Conservation (phyloP, 2,888 invertebrate species). For the Meghimatium bilineatum region DNA sequence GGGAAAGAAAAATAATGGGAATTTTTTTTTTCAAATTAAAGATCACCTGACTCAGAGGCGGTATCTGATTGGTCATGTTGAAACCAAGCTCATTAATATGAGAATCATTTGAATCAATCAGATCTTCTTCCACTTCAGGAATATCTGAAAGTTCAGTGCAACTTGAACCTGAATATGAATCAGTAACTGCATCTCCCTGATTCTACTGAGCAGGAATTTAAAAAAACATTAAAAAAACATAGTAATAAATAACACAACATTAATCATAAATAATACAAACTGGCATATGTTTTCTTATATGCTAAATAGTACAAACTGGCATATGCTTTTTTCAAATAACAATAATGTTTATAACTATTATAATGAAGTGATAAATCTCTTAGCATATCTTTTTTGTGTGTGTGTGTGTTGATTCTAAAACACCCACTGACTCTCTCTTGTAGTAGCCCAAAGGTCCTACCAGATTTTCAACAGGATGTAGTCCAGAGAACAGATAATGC, state of each 20-base stretch:
- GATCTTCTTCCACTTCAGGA: conserved; percentile 78
- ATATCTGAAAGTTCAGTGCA: conserved; percentile 78
- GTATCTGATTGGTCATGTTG: conserved; percentile 40
- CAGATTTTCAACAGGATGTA: too few relatives aligned
- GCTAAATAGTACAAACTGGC: too few relatives aligned
- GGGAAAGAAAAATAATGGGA: neutral
- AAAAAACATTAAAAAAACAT: neutral
- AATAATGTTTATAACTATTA: too few relatives aligned
- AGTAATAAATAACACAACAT: neutral
- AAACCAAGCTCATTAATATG: conserved; percentile 51
- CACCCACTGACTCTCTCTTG: too few relatives aligned
- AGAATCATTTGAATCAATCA: conserved; percentile 59
- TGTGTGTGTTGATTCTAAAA: too few relatives aligned
- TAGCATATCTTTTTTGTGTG: too few relatives aligned
- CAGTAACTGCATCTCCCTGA: conserved; percentile 44
- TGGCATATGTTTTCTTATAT: too few relatives aligned
- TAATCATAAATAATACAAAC: neutral
- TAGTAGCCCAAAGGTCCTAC: too few relatives aligned
- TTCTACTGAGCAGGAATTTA: conserved; percentile 16
- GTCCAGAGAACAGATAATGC: too few relatives aligned
- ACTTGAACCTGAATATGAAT: conserved; percentile 59
- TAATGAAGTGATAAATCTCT: too few relatives aligned
- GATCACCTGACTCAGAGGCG: conserved; percentile 26
- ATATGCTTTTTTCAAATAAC: too few relatives aligned
- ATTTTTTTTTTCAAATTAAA: neutral